phyloP scores from a whole-genome alignment of 1,140 invertebrate species.

The Habropoda laboriosa region DNA sequence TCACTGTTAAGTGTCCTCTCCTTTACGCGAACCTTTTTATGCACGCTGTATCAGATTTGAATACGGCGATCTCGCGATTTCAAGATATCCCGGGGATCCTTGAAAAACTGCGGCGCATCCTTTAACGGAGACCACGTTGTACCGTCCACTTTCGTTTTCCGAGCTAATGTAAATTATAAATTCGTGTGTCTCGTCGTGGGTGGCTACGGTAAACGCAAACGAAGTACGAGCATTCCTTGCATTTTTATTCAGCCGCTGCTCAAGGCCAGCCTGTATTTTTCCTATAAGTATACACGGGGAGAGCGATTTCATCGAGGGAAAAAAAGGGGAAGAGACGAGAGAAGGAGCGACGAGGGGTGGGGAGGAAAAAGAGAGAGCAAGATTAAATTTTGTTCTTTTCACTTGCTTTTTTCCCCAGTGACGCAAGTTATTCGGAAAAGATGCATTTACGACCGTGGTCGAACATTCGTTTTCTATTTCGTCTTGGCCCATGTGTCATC shows the following conservation, averaged over 20 bases:
- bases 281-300: background rate
- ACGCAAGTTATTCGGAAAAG: conserved; percentile 33
- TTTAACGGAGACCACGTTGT: background rate
- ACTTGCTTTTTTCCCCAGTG: background rate
- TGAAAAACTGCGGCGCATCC: background rate
- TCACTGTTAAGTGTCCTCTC: background rate
- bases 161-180: conserved; percentile 48
- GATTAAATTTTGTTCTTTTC: conserved; percentile 19
- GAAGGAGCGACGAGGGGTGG: too few relatives aligned
- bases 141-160: conserved; percentile 18
- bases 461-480: conserved; percentile 44
- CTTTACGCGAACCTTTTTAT: background rate
- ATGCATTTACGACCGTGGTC: conserved; percentile 23
- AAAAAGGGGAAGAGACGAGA: background rate
- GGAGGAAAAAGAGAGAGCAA: background rate
- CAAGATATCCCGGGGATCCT: background rate
- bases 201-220: conserved; percentile 39
- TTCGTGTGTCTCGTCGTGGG: conserved; percentile 43
- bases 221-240: conserved; percentile 34
- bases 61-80: background rate
- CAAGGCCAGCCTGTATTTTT: conserved; percentile 38
- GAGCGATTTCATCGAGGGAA: conserved; percentile 36
- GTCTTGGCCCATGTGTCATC: conserved; percentile 1
- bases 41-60: too few relatives aligned
- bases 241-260: conserved; percentile 31